These are phyloP conservation scores for Lymantria dispar DNA, from an alignment of 2,888 invertebrate species.

Conservation along the genomic window DNA sequence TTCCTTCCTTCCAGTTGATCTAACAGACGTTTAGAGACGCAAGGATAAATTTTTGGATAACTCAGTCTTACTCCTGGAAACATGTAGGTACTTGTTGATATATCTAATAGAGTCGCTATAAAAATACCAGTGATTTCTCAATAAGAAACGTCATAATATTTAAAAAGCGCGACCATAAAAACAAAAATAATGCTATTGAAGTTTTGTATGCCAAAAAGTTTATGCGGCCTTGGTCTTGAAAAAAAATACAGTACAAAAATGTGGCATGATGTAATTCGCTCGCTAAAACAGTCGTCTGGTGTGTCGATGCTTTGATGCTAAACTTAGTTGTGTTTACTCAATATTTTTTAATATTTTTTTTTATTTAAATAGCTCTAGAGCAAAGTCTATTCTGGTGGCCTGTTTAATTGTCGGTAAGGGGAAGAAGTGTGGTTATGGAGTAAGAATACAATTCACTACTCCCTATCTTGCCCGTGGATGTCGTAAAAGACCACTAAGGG, in stretches of 20 bases:
- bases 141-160: background rate
- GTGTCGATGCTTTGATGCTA: constrained; percentile 4
- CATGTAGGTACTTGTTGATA: no score
- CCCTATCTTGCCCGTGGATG: no score
- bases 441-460: no score
- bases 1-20: no score
- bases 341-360: background rate
- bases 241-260: constrained; percentile 5
- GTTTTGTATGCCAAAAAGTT: constrained; percentile 15
- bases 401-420: no score
- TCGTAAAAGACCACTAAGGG: no score
- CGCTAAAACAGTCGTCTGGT: constrained; percentile 3
- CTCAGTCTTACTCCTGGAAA: no score
- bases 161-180: background rate
- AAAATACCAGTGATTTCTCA: background rate
- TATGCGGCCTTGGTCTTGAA: constrained; percentile 20
- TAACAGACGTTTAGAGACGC: no score
- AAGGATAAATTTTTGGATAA: no score
- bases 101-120: background rate
- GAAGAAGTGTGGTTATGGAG: no score
- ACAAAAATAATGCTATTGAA: background rate
- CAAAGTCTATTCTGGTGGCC: no score
- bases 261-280: constrained; percentile 20
- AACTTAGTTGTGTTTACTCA: background rate
- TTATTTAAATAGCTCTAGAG: no score